These are phyloP conservation scores for Gavia stellata DNA, from an alignment of 2,113 vertebrate species.

Conservation along the genomic window DNA sequence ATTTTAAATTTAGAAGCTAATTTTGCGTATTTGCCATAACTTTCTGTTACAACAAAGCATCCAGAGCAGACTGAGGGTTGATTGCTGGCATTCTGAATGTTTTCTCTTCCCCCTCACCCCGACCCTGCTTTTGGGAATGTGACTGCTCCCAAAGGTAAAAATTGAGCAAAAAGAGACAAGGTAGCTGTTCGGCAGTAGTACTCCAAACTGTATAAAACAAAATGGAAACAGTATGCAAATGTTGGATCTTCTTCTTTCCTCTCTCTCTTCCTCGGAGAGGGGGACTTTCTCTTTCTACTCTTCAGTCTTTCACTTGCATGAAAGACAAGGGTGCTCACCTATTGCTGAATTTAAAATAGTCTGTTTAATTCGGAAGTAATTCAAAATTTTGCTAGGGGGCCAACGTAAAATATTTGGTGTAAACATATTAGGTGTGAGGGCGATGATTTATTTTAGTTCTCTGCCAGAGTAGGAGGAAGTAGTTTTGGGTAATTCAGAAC, in stretches of 20 bases:
- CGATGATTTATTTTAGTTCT: not conserved
- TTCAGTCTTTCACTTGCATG: not conserved
- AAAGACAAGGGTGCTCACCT: not conserved
- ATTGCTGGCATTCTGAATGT: not conserved
- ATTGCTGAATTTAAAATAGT: not conserved
- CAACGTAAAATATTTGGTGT: not conserved
- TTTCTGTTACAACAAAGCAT: not conserved
- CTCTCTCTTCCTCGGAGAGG: not conserved
- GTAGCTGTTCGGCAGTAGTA: not conserved
- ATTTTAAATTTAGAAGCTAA: not conserved
- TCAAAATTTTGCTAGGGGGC: not conserved
- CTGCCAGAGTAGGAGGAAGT: not conserved
- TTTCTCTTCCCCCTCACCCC: no score
- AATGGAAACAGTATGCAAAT: not conserved
- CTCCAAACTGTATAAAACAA: not conserved
- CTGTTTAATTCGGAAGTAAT: not conserved
- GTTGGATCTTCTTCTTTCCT: not conserved
- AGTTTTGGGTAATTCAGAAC: not conserved
- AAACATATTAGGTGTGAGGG: not conserved
- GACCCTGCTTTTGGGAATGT: not conserved
- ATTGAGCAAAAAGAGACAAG: not conserved
- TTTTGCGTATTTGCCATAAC: not conserved
- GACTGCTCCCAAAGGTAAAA: not conserved
- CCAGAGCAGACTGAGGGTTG: not conserved
- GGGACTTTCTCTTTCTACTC: not conserved